Base-by-base conservation (phyloP, 2,797 vertebrate species). In the Lacerta agilis region DNA sequence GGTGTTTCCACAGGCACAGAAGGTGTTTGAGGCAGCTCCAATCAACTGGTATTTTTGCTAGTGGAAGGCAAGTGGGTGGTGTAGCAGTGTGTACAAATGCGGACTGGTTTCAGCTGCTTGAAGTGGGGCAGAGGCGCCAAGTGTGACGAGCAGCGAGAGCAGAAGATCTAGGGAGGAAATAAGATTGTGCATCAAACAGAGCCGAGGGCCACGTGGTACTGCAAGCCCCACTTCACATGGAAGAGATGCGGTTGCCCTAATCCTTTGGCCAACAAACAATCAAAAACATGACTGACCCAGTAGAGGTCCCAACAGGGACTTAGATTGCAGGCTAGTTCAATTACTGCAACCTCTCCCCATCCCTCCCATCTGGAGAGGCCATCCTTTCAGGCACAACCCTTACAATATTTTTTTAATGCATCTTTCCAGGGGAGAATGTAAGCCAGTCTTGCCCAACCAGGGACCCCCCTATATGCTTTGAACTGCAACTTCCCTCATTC, bases 101-200 rank as follows among this genome's bases (percentile, higher is more conserved):
- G 95, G 2, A 97, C 96, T 0, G 96, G 95, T 76, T 95, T 96
- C 1, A 4, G 36, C 41, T 94, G 95, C 27, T 93, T 87, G 0
- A 93, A 94, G 71, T 89, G 95, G 0, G 96, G 96, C 77, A 97
- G 91, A 1, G 90, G 92, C 0, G 87, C 92, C 0, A 94, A 9
- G 2, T 95, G 95, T 0, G 95, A 91, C 0, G 96, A 97, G 91
- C 97, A 97, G 83, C 93, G 95, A 41, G 96, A 93, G 15, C 97
- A 97, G 94, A 97, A 97, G 76, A 97, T 97, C 97, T 97, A 92
- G 4, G n/a, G 0, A 72, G 72, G 45, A 86, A 72, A 91, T 41
- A 78, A 90, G 80, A 79, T 3, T 58, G 29, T 72, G 33, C 64
- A 8, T 7, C 1, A 79, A 0, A 73, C 5, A 73, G 82, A 41